Evolutionary conservation across 2,797 vertebrate species (phyloP).

Genomic region (Channallabes apus): DNA sequence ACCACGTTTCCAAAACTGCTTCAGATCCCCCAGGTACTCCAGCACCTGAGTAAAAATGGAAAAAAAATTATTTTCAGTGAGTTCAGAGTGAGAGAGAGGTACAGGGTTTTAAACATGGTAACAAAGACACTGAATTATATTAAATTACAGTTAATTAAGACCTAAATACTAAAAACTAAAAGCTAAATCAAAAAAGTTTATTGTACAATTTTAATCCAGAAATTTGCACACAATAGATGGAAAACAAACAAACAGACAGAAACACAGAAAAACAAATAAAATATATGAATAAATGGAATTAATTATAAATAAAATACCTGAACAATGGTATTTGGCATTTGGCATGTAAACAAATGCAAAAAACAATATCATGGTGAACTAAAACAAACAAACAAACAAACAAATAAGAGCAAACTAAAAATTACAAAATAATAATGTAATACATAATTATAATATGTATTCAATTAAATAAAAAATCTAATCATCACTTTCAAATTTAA

Average conservation of each 20-base stretch:
- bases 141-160: background rate
- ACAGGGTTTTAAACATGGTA: background rate
- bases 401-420: background rate
- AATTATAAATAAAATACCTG: background rate
- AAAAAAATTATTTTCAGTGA: background rate
- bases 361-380: background rate
- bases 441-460: background rate
- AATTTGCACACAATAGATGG: background rate
- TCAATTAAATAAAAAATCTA: too few relatives aligned
- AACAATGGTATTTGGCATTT: background rate
- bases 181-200: background rate
- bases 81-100: background rate
- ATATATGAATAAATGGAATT: background rate
- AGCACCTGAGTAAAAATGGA: slow-evolving; percentile 74
- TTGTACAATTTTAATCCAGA: background rate
- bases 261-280: background rate
- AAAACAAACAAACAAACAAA: background rate
- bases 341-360: background rate
- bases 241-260: background rate
- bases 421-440: too few relatives aligned
- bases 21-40: slow-evolving; percentile 91
- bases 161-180: background rate
- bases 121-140: background rate
- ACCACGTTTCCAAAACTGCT: slow-evolving; percentile 92
- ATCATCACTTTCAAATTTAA: too few relatives aligned